Evolutionary conservation across 2,888 invertebrate genomes (phyloP).

Genomic region (Trypoxylon attenuatum): DNA sequence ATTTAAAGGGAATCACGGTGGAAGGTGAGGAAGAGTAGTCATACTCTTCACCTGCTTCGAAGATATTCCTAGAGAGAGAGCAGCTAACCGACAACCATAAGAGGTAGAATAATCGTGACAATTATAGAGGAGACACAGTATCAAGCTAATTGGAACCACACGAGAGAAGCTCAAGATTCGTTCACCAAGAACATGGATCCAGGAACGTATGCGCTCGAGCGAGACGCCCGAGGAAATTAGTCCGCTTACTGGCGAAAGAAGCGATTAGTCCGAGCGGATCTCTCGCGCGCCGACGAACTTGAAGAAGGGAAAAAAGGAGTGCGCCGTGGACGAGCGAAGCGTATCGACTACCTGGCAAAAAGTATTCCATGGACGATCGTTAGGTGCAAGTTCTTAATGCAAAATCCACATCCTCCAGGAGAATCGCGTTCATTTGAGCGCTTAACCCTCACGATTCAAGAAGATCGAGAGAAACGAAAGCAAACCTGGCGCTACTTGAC

Average conservation of each 20-base stretch:
- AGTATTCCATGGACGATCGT: conserved; percentile 13
- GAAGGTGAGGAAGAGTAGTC: no score
- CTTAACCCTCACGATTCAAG: no score
- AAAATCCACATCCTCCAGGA: background rate
- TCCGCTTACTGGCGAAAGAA: conserved; percentile 22
- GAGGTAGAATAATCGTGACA: no score
- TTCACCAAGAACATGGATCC: conserved; percentile 12
- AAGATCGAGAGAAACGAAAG: no score
- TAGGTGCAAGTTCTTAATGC: conserved; percentile 19
- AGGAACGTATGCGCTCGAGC: conserved; percentile 11
- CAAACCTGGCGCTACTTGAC: no score
- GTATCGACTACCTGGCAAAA: conserved; percentile 33
- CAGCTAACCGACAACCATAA: no score
- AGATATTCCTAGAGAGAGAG: no score
- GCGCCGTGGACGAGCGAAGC: conserved; percentile 27
- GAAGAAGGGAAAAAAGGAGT: conserved; percentile 25
- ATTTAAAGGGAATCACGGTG: conserved; percentile 30
- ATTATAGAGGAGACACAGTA: no score
- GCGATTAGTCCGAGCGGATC: conserved; percentile 36
- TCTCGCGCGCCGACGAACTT: conserved; percentile 19
- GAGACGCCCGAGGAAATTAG: conserved; percentile 38
- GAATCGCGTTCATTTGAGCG: background rate
- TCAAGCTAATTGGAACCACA: no score
- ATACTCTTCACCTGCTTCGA: no score
- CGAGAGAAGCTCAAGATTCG: no score